A percentile compares a stretch with the other conserved stretches of the same genome.
These are phyloP conservation scores for Cremastinae sp. DNA, from an alignment of 2,888 invertebrate species.

Conservation along the genomic window DNA sequence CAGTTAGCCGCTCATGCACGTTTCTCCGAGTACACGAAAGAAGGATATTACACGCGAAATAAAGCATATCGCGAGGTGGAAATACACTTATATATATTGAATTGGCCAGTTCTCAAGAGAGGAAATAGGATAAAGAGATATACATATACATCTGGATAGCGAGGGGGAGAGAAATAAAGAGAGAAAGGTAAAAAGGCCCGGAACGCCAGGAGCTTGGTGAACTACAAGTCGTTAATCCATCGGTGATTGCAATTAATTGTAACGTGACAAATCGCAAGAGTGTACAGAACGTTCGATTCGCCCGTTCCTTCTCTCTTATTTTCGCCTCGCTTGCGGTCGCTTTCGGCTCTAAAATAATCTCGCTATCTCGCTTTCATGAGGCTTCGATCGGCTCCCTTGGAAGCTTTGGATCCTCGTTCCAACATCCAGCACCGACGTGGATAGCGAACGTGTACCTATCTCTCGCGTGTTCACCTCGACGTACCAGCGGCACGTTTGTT, in stretches of 20 bases:
- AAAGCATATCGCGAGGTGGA: slow-evolving; percentile 13
- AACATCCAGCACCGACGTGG: slow-evolving; percentile 59
- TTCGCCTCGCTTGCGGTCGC: slow-evolving; percentile 16
- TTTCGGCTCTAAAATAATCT: slow-evolving; percentile 29
- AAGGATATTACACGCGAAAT: slow-evolving; percentile 16
- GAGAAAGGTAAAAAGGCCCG: slow-evolving; percentile 22
- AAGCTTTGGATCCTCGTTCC: slow-evolving; percentile 60
- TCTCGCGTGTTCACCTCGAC: slow-evolving; percentile 64
- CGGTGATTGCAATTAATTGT: slow-evolving; percentile 72
- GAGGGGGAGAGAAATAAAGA: slow-evolving; percentile 44
- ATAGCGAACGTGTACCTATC: slow-evolving; percentile 62
- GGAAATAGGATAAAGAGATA: no score
- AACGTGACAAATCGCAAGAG: slow-evolving; percentile 71
- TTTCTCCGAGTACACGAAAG: not conserved
- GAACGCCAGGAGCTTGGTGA: slow-evolving; percentile 63
- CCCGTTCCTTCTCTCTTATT: slow-evolving; percentile 40
- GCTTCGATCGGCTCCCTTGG: slow-evolving; percentile 59
- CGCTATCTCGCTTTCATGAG: slow-evolving; percentile 25
- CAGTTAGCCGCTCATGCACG: no score
- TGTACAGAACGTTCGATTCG: slow-evolving; percentile 53
- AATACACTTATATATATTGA: slow-evolving; percentile 14
- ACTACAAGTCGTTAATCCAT: slow-evolving; percentile 71
- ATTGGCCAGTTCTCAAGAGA: slow-evolving; percentile 37
- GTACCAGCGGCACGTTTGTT: slow-evolving; percentile 64
- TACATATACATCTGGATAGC: no score